phyloP scores from a whole-genome alignment of 2,888 invertebrate species.

The Caenorhabditis uteleia region DNA sequence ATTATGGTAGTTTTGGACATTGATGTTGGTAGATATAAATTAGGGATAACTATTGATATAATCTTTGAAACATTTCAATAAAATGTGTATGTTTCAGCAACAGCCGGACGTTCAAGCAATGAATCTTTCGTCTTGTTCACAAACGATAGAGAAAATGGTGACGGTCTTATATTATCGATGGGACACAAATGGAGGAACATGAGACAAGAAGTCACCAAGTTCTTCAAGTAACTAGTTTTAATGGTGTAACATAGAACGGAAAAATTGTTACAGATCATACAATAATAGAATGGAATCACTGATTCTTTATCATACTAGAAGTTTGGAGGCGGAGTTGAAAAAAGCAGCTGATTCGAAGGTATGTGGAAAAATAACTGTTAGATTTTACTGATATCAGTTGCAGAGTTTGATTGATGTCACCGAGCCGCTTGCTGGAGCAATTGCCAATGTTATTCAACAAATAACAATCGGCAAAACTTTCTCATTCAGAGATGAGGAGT shows the following conservation, averaged over 20 bases:
- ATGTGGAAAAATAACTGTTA: no score
- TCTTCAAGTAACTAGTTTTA: background rate
- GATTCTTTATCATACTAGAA: conserved; percentile 31
- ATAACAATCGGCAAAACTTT: conserved; percentile 61
- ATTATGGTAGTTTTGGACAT: no score
- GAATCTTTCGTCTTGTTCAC: conserved; percentile 60
- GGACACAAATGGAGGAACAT: conserved; percentile 56
- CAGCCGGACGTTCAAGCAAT: conserved; percentile 51
- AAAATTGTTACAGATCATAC: conserved; percentile 14
- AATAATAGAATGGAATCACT: conserved; percentile 37
- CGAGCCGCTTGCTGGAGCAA: conserved; percentile 45
- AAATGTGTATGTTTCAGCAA: no score
- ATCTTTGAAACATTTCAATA: no score
- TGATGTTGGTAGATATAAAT: no score
- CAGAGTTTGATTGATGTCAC: conserved; percentile 38
- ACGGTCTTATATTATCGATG: conserved; percentile 62
- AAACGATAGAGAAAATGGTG: conserved; percentile 52
- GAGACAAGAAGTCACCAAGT: conserved; percentile 25
- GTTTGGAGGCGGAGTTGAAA: conserved; percentile 21
- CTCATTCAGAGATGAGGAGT: conserved; percentile 50
- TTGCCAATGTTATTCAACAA: conserved; percentile 65
- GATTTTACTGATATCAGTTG: no score
- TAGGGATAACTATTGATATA: no score
- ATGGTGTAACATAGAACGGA: conserved; percentile 4
- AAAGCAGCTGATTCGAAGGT: conserved; percentile 21